These are phyloP conservation scores for Andricus quercusramuli DNA, from an alignment of 2,888 invertebrate genomes.

Conservation along the genomic window DNA sequence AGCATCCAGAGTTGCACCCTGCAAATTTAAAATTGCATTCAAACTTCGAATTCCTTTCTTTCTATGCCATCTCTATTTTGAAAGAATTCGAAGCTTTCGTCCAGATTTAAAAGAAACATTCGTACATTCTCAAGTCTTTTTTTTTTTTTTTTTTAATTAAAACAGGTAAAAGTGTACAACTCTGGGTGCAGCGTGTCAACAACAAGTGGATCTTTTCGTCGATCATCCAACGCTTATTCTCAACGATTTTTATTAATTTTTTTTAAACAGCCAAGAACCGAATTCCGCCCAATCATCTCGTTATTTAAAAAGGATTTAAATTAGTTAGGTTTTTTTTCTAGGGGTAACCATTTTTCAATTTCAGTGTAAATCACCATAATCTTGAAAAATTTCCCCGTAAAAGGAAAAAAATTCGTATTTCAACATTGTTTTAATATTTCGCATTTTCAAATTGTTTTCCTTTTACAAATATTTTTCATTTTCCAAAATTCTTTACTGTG, in stretches of 20 bases:
- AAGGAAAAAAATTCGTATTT: not conserved
- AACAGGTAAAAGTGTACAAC: slow-evolving; percentile 8
- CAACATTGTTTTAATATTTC: no score
- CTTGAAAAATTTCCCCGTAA: not conserved
- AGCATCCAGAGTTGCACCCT: slow-evolving; percentile 46
- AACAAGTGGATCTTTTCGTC: slow-evolving; percentile 18
- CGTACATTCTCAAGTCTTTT: not conserved
- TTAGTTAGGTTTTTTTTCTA: not conserved
- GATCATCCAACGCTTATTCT: slow-evolving; percentile 36
- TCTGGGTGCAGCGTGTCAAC: slow-evolving; percentile 28
- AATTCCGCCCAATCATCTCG: slow-evolving; percentile 5
- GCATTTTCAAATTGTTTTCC: no score
- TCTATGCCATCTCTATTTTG: slow-evolving; percentile 39
- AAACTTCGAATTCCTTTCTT: slow-evolving; percentile 44
- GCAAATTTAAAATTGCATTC: slow-evolving; percentile 37
- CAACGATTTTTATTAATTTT: slow-evolving; percentile 17
- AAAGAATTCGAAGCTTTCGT: slow-evolving; percentile 30
- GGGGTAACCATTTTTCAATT: not conserved
- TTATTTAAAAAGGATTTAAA: slow-evolving; percentile 17
- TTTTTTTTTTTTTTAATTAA: not conserved
- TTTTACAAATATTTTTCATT: no score
- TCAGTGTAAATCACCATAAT: not conserved
- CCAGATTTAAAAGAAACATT: not conserved
- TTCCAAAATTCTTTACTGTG: no score
- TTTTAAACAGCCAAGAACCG: slow-evolving; percentile 17